phyloP scores from a whole-genome alignment of 2,888 invertebrate species.

The Timema podura region DNA sequence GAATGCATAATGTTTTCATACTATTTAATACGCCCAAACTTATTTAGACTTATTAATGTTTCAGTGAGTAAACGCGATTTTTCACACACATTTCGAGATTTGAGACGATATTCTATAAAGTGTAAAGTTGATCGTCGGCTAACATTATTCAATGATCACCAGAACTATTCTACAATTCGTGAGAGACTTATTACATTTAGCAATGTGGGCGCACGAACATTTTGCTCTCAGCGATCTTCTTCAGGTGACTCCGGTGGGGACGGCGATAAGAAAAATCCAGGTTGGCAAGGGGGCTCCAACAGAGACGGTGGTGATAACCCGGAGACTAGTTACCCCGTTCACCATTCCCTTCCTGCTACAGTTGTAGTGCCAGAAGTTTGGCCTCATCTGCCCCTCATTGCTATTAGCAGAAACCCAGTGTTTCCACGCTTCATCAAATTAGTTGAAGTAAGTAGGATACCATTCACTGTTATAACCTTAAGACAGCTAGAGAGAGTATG shows the following conservation, averaged over 20 bases:
- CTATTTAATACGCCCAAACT: no score
- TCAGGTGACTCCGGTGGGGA: not conserved
- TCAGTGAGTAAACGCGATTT: no score
- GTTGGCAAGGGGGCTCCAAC: not conserved
- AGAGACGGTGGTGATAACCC: not conserved
- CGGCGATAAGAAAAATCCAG: not conserved
- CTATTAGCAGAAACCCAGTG: constrained; percentile 90
- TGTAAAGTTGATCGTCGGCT: no score
- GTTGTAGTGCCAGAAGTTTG: constrained; percentile 94
- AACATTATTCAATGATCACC: no score
- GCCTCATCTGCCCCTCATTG: constrained; percentile 94
- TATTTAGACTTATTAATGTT: no score
- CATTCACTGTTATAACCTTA: no score
- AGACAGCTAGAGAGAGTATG: no score
- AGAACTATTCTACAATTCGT: not conserved
- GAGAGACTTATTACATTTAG: not conserved
- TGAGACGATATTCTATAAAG: no score
- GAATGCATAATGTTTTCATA: no score
- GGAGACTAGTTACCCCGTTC: constrained; percentile 21
- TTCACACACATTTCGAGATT: no score
- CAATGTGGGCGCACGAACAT: not conserved
- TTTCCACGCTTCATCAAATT: constrained; percentile 98
- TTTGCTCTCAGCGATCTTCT: constrained; percentile 10
- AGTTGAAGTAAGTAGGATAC: constrained; percentile 67
- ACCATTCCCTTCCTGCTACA: constrained; percentile 66